Conservation (phyloP, 2,888 invertebrate species). For the Cerceris rybyensis region DNA sequence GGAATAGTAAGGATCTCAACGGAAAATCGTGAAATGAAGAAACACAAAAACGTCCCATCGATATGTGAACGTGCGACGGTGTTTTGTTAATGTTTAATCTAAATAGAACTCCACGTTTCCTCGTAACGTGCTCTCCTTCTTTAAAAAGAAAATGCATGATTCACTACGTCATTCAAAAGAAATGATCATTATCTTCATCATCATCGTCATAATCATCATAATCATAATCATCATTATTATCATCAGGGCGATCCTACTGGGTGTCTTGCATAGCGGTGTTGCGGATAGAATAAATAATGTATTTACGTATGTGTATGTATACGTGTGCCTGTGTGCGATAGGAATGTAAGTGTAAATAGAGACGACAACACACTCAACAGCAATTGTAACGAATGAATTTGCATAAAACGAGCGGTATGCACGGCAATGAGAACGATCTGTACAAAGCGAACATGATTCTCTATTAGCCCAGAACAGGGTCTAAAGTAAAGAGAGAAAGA, state of each 20-base stretch:
- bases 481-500: constrained; percentile 76
- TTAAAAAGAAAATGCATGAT: constrained; percentile 16
- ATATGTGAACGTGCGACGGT: background rate
- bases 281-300: constrained; percentile 17
- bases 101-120: constrained; percentile 6
- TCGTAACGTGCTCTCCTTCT: constrained; percentile 24
- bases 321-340: background rate
- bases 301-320: background rate
- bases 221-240: constrained; percentile 16
- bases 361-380: constrained; percentile 60
- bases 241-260: constrained; percentile 43
- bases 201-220: too few species aligned
- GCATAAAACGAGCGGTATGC: constrained; percentile 50
- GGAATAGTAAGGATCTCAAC: too few species aligned
- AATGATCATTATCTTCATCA: constrained; percentile 7
- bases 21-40: too few species aligned
- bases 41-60: too few species aligned
- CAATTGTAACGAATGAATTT: constrained; percentile 51
- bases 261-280: constrained; percentile 59
- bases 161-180: constrained; percentile 50
- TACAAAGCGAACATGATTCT: constrained; percentile 61
- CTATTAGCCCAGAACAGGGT: constrained; percentile 68
- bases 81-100: background rate
- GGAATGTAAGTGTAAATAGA: constrained; percentile 26
- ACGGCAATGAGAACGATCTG: constrained; percentile 59